Percentiles rank a stretch among this genome's conserved stretches.
Evolutionary conservation across 2,113 vertebrate genomes (phyloP).

Genomic region (Gavia stellata): DNA sequence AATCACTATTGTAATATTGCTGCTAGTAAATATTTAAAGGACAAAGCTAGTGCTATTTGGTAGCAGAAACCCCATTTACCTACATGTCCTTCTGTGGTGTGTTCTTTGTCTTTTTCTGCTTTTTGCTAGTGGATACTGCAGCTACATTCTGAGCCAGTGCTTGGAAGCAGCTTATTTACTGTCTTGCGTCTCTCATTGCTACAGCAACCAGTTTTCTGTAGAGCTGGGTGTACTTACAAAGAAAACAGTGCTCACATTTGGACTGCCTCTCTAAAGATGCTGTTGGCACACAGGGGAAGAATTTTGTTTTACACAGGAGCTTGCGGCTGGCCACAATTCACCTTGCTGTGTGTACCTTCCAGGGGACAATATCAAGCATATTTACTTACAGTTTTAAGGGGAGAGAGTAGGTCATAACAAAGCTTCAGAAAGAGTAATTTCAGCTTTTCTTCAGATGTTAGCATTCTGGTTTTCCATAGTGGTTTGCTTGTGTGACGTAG

Average conservation of each 20-base stretch:
- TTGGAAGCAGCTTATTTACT: slow-evolving; percentile 40
- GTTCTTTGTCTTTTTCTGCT: not conserved
- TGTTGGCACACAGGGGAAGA: not conserved
- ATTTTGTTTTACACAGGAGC: slow-evolving; percentile 21
- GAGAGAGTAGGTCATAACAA: not conserved
- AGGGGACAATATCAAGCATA: slow-evolving; percentile 39
- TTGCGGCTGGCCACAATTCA: slow-evolving; percentile 33
- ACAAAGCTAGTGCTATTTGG: not conserved
- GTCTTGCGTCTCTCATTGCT: slow-evolving; percentile 51
- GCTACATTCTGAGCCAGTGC: slow-evolving; percentile 14
- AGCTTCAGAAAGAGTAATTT: not conserved
- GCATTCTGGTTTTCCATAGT: not conserved
- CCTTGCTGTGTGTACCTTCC: slow-evolving; percentile 65
- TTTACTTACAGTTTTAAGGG: not conserved
- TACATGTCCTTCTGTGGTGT: not conserved
- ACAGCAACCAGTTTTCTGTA: slow-evolving; percentile 28
- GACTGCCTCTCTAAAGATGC: not conserved
- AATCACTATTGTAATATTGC: not conserved
- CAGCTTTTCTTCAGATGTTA: not conserved
- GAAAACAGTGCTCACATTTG: not conserved
- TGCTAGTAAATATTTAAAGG: not conserved
- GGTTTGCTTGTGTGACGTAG: not conserved
- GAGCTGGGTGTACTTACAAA: not conserved
- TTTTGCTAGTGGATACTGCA: not conserved
- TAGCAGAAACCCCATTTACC: slow-evolving; percentile 47